Percentiles rank a stretch among this genome's conserved stretches.
These are phyloP conservation scores for Eupithecia subumbrata DNA, from an alignment of 2,888 invertebrate genomes.

Conservation along the genomic window DNA sequence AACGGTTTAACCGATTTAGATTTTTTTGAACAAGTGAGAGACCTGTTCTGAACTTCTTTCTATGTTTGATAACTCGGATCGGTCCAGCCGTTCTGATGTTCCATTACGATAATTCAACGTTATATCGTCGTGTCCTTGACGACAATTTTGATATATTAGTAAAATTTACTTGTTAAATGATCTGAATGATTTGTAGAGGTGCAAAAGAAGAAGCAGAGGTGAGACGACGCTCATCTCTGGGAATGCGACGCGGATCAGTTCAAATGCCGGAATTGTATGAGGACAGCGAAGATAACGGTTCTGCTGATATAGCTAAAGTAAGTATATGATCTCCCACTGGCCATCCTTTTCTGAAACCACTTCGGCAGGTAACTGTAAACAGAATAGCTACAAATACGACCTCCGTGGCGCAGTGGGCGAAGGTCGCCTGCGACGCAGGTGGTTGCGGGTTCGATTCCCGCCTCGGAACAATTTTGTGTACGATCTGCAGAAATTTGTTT, in stretches of 20 bases:
- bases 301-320: slow-evolving; percentile 70
- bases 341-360: neutral
- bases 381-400: neutral
- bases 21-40: neutral
- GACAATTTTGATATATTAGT: neutral
- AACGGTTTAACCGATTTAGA: neutral
- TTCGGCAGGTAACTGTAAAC: neutral
- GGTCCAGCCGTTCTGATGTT: neutral
- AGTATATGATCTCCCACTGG: slow-evolving; percentile 10
- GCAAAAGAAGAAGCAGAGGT: slow-evolving; percentile 45
- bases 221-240: slow-evolving; percentile 64
- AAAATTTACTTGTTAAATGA: neutral
- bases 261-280: slow-evolving; percentile 61
- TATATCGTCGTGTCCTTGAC: neutral
- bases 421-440: too few relatives aligned
- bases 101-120: neutral
- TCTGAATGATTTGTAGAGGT: slow-evolving; percentile 43
- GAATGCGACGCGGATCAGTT: slow-evolving; percentile 63
- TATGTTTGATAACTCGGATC: neutral
- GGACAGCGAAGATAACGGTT: slow-evolving; percentile 63
- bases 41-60: neutral
- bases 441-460: too few relatives aligned
- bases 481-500: too few relatives aligned
- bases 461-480: too few relatives aligned
- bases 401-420: too few relatives aligned